phyloP scores from a whole-genome alignment of 1,140 invertebrate species.

The Neotoxoptera formosana region DNA sequence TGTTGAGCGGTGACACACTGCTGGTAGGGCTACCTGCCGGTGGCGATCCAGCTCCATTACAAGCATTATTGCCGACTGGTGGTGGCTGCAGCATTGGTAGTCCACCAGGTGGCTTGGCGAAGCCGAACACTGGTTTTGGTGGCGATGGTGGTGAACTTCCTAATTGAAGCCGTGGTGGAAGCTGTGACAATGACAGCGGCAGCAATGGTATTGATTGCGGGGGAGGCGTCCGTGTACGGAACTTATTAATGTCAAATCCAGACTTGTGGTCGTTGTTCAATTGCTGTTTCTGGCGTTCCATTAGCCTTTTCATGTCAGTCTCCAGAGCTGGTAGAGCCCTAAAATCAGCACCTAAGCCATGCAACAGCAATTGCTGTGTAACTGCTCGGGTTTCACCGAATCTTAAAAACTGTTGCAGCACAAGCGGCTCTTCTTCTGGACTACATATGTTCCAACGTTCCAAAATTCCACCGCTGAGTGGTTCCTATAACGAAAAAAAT shows the following conservation, averaged over 20 bases:
- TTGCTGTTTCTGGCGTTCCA: constrained; percentile 52
- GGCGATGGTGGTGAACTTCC: constrained; percentile 42
- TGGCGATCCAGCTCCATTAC: constrained; percentile 54
- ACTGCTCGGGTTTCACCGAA: constrained; percentile 85
- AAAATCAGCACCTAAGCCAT: constrained; percentile 60
- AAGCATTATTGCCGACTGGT: constrained; percentile 73
- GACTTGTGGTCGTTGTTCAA: constrained; percentile 41
- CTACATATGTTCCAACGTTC: constrained; percentile 84
- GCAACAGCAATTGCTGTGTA: constrained; percentile 78
- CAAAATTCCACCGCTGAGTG: constrained; percentile 74
- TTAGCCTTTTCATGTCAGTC: constrained; percentile 67
- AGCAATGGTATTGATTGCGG: constrained; percentile 58
- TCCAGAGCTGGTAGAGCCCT: constrained; percentile 64
- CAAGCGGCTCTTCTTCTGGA: constrained; percentile 83
- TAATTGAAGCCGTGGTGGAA: not conserved
- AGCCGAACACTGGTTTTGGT: constrained; percentile 61
- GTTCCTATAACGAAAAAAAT: constrained; percentile 67
- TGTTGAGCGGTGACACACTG: constrained; percentile 80
- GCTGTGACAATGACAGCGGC: constrained; percentile 8
- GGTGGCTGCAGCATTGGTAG: constrained; percentile 69
- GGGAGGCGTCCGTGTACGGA: constrained; percentile 40
- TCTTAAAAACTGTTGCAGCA: constrained; percentile 85
- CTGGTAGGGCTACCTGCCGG: constrained; percentile 65
- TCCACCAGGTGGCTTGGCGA: constrained; percentile 64
- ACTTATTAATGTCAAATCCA: constrained; percentile 31